A percentile compares a stretch with the other conserved stretches of the same genome.
Evolutionary conservation across 2,888 invertebrate species (phyloP).

Genomic region (Platynereis dumerilii): DNA sequence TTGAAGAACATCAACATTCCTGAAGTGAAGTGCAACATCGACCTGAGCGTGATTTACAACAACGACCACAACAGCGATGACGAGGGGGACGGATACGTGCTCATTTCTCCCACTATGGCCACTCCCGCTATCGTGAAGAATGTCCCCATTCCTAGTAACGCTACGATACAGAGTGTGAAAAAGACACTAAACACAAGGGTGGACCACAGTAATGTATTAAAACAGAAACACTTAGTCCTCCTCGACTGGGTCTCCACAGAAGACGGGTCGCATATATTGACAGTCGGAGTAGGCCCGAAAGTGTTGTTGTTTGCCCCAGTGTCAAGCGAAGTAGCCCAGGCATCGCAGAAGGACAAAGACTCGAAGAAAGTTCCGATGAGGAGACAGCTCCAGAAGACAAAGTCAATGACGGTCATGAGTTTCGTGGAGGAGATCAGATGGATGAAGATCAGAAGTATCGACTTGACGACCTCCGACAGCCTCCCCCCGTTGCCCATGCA

Average conservation of each 20-base stretch:
- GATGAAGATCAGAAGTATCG: slow-evolving; percentile 93
- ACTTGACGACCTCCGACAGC: slow-evolving; percentile 91
- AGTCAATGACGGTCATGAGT: slow-evolving; percentile 86
- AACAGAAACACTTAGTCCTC: slow-evolving; percentile 74
- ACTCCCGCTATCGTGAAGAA: slow-evolving; percentile 25
- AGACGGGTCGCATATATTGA: slow-evolving; percentile 96
- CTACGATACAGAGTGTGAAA: slow-evolving; percentile 51
- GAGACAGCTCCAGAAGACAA: slow-evolving; percentile 82
- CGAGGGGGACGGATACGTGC: not conserved
- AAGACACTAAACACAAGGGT: slow-evolving; percentile 21
- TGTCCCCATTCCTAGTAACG: slow-evolving; percentile 51
- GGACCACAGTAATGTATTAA: slow-evolving; percentile 42
- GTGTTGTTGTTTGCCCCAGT: slow-evolving; percentile 65
- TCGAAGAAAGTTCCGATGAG: slow-evolving; percentile 67
- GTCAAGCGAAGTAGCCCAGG: slow-evolving; percentile 92
- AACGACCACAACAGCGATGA: slow-evolving; percentile 19
- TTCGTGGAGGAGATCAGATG: slow-evolving; percentile 91
- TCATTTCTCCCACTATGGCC: slow-evolving; percentile 26
- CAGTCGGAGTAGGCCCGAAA: slow-evolving; percentile 81
- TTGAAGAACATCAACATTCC: slow-evolving; percentile 85
- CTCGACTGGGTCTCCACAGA: slow-evolving; percentile 99
- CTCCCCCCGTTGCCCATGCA: slow-evolving; percentile 97
- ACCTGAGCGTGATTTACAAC: slow-evolving; percentile 30
- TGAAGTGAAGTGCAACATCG: slow-evolving; percentile 56
- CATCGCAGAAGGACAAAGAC: slow-evolving; percentile 64